These are phyloP conservation scores for Andrena hattorfiana DNA, from an alignment of 2,888 invertebrate genomes.

Conservation along the genomic window DNA sequence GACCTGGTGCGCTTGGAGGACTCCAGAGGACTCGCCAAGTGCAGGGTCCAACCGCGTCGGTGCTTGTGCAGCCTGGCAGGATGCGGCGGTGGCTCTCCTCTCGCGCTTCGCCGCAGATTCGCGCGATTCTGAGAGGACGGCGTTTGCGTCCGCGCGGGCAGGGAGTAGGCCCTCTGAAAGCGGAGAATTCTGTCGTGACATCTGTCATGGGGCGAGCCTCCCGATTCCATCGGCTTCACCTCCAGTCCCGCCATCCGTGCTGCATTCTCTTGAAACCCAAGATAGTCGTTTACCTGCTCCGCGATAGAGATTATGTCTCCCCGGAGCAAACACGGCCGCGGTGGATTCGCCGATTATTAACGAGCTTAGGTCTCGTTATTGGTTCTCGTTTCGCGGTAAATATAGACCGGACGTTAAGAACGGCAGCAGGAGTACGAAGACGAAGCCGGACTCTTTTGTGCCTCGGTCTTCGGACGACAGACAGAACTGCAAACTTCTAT, in stretches of 20 bases:
- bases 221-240: slow-evolving; percentile 63
- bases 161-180: slow-evolving; percentile 82
- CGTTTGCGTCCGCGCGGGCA: slow-evolving; percentile 79
- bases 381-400: too few species aligned
- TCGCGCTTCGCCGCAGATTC: slow-evolving; percentile 81
- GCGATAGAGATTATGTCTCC: background rate
- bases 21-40: slow-evolving; percentile 79
- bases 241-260: slow-evolving; percentile 75
- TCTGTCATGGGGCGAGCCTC: background rate
- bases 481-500: too few species aligned
- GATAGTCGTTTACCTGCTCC: slow-evolving; percentile 15
- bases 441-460: background rate
- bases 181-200: background rate
- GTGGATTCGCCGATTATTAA: background rate
- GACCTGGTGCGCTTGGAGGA: slow-evolving; percentile 79
- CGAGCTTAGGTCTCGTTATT: too few species aligned
- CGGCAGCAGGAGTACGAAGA: background rate
- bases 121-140: slow-evolving; percentile 82
- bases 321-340: slow-evolving; percentile 15
- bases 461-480: too few species aligned
- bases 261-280: slow-evolving; percentile 65
- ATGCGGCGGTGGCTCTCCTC: slow-evolving; percentile 82
- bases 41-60: slow-evolving; percentile 82
- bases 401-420: too few species aligned
- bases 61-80: slow-evolving; percentile 81